phyloP scores from a whole-genome alignment of 2,797 vertebrate species.

The Ceryle rudis region DNA sequence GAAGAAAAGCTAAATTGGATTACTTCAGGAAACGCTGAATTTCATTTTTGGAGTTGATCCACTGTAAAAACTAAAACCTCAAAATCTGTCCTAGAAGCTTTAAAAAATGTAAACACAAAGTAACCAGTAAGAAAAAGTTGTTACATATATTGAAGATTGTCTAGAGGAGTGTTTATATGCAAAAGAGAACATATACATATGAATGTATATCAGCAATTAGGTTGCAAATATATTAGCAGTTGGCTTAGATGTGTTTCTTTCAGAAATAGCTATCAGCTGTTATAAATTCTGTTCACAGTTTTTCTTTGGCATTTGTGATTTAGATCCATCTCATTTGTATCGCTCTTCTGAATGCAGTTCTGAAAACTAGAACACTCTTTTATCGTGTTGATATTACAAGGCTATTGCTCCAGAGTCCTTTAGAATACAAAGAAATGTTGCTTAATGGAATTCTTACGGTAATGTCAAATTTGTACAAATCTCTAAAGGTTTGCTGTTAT shows the following conservation, averaged over 20 bases:
- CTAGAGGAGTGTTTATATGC: neutral
- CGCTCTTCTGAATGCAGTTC: constrained; percentile 8
- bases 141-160: neutral
- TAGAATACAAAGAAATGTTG: constrained; percentile 28
- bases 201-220: neutral
- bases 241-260: neutral
- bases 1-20: neutral
- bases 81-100: neutral
- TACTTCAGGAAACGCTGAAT: neutral
- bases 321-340: constrained; percentile 20
- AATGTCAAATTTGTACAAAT: constrained; percentile 27
- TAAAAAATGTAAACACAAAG: neutral
- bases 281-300: constrained; percentile 37
- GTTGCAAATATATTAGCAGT: neutral
- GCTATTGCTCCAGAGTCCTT: constrained; percentile 39
- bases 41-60: neutral
- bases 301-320: constrained; percentile 17
- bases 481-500: constrained; percentile 18
- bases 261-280: neutral
- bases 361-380: neutral
- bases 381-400: neutral
- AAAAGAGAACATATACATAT: neutral
- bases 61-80: neutral
- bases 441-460: constrained; percentile 12
- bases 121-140: neutral